Base-by-base conservation (phyloP, 2,888 invertebrate species). In the Tetragonula carbonaria region DNA sequence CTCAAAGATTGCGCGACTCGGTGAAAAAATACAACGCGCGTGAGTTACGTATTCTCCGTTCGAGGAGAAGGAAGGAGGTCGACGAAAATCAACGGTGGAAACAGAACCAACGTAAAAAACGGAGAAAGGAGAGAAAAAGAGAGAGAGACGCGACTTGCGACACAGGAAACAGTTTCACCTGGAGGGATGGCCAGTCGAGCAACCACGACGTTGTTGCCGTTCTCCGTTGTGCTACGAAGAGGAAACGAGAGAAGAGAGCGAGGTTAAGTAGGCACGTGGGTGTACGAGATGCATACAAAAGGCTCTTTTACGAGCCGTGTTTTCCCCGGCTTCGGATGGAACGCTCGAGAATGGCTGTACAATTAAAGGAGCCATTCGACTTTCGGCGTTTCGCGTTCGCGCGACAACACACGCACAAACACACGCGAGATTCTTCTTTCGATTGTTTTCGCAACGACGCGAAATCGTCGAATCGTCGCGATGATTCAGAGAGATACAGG, bases 111-210 rank as follows among this genome's bases (percentile, higher is more conserved):
- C 62, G 45, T 11, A 59, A 62, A 59, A 62, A 33, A 51, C 2
- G 2, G 74, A 67, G 28, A 68, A 55, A 51, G 38, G 53, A 57
- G 70, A 38, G 62, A 63, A 59, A 62, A 50, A 33, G 53, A 28
- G 23, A 51, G 62, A 33, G 86, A 93, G 91, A 91, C 91, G 91
- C 86, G 88, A 89, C 92, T 93, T 93, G 93, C 93, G 92, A 93
- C 93, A 92, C 92, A 93, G 93, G 91, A 93, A 93, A 93, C 92
- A 86, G 91, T 92, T 93, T 92, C 92, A 92, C 93, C 92, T 92
- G 90, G 90, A 90, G 90, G 90, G 87, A 88, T 83, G 80, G 51
- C 38, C 53, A 38, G 74, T 28, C 86, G 38, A 86, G 88, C 85
- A 88, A 88, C 88, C 85, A 85, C 75, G 85, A 85, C 75, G 85